Evolutionary conservation across 1,140 invertebrate species (phyloP), one percentile per base, ranked within the genome.

Genomic region (Heliconius hermathena): DNA sequence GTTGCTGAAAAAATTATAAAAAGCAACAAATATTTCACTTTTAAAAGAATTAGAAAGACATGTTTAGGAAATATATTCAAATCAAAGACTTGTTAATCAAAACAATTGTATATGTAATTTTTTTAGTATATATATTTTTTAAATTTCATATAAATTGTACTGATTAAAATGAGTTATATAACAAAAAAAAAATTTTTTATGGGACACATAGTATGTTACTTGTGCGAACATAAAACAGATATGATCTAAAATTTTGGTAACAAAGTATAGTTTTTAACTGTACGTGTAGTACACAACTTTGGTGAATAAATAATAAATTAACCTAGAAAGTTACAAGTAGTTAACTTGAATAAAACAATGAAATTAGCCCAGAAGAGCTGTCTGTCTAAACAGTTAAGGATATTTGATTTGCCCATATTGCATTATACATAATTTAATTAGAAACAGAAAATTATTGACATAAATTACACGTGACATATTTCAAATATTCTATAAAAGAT

Each of bases 301-400:
- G 91, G 92, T 85, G 88, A 89, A 87, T 86, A 88, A 82, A 89
- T 83, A 87, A 91, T 85, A 26, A 66, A 87, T 87, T 89, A 89
- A 90, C 85, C 89, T 92, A 92, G 84, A 89, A 85, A 82, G 89
- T 87, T 90, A 93, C 77, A 92, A 91, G 90, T 94, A 93, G 89
- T 88, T 88, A 90, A 93, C 87, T 36, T 87, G 87, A 88, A 29
- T 79, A 87, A 87, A 89, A 89, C 83, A 91, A 91, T 84, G 81
- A 88, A 86, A 89, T 83, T 77, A 81, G 80, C 81, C 83, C 85
- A 80, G 70, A 82, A 88, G 84, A 86, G 26, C 11, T 89, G 89
- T 92, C 87, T 92, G n/a, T 66, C 9, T 66, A 29, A 66, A 66
- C 22, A 5, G 26, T 22, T 57, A 9, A 9, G 0, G 8, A 18